Percentiles rank a stretch among this genome's conserved stretches.
Evolutionary conservation across 2,113 vertebrate species (phyloP).

Genomic region (Thalassarche chlororhynchos): DNA sequence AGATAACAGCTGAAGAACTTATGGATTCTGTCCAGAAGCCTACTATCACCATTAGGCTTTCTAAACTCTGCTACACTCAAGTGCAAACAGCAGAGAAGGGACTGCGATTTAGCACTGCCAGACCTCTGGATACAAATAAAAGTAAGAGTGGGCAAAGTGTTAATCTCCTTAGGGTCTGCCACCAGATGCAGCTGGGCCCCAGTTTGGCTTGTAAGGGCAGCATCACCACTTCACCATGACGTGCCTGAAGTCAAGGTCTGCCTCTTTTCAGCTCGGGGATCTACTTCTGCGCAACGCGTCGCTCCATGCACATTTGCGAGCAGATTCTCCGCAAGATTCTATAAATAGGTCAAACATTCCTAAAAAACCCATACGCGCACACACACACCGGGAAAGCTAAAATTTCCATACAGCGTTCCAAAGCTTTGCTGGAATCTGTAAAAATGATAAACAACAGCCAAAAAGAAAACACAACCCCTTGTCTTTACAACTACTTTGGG

Average conservation of each 20-base stretch:
- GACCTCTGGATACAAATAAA: background rate
- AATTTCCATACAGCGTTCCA: background rate
- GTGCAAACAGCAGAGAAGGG: background rate
- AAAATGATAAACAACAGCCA: constrained; percentile 45
- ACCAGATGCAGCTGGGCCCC: background rate
- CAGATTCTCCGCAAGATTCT: background rate
- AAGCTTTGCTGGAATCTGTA: constrained; percentile 15
- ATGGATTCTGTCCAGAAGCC: constrained; percentile 34
- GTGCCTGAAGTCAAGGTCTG: background rate
- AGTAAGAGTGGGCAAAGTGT: background rate
- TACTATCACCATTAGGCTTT: background rate
- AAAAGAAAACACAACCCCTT: constrained; percentile 60
- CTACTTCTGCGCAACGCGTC: background rate
- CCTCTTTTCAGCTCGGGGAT: background rate
- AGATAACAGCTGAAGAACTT: constrained; percentile 44
- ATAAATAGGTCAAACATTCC: background rate
- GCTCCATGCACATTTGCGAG: background rate
- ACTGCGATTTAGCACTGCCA: background rate
- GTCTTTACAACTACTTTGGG: constrained; percentile 55
- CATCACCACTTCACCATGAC: background rate
- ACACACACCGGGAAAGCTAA: background rate
- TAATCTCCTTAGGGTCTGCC: background rate
- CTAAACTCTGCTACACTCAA: background rate
- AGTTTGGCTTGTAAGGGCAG: background rate
- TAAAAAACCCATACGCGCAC: background rate